Base-by-base conservation (phyloP, 2,797 vertebrate genomes). In the Poecilia velifera region DNA sequence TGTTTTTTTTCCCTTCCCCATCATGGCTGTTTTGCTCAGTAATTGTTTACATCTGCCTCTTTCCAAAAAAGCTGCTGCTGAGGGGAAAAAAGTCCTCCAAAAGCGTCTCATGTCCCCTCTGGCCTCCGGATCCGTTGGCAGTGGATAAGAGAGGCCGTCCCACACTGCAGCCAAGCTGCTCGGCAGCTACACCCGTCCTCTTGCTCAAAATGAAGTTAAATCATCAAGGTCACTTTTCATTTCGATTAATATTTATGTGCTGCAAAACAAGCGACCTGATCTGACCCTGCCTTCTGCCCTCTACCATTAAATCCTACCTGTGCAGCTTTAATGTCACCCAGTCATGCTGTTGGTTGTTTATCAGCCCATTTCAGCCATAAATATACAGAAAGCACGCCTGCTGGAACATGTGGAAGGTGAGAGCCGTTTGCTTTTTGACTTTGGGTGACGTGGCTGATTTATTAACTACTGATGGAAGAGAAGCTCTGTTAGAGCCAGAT, bases 41-140 rank as follows among this genome's bases (percentile, higher is more conserved):
- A 94, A 95, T 94, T 93, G 93, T 95, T 95, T 93, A 92, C 94
- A 95, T 94, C 85, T 94, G 94, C 72, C 20, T 85, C 78, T 51
- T 87, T 94, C 88, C 87, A 89, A 92, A 91, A 92, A 91, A 85
- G 82, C 83, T 88, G 86, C 80, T 90, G 87, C 79, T 76, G 46
- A 76, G 45, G 10, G 41, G 12, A 47, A 51, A 62, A 82, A 71
- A 62, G 13, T 57, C 53, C 47, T 84, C 84, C 80, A 78, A 92
- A 93, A 87, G 77, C 77, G 83, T 91, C 88, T 92, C 81, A 80
- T 90, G 92, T 92, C 89, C 88, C 89, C 57, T 57, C 77, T 86
- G 92, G 91, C 90, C 90, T 85, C 81, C 75, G 88, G 87, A 92
- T 92, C 86, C 64, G 45, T 84, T 96, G 94, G 95, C 94, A 93